phyloP scores from a whole-genome alignment of 2,797 vertebrate species.

The Alectoris magna region DNA sequence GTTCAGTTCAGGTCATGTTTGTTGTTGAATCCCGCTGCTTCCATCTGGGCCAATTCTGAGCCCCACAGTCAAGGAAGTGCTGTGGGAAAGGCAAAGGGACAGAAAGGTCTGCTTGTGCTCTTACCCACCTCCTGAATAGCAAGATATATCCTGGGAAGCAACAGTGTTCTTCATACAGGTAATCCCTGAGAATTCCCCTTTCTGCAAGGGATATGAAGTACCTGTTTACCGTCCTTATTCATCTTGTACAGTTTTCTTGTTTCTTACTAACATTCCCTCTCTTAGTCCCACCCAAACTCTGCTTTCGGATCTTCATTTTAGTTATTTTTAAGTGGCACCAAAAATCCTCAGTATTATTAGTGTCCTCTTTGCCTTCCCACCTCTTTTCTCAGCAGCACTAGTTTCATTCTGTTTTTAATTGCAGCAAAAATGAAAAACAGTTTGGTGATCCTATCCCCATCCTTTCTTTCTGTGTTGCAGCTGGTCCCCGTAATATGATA shows the following conservation, averaged over 20 bases:
- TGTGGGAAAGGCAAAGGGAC: neutral
- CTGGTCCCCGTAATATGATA: neutral
- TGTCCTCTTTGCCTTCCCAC: neutral
- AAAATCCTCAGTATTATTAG: neutral
- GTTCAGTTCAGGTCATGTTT: neutral
- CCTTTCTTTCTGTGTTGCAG: conserved; percentile 25
- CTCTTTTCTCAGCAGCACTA: neutral
- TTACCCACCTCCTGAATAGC: neutral
- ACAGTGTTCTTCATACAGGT: neutral
- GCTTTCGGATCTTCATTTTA: neutral
- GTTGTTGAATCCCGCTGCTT: neutral
- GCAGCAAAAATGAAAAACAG: conserved; percentile 10
- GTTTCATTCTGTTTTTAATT: conserved; percentile 28
- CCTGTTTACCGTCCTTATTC: neutral
- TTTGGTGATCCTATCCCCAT: conserved; percentile 36
- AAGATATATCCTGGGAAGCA: neutral
- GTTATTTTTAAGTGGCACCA: neutral
- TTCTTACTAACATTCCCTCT: neutral
- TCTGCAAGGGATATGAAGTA: neutral
- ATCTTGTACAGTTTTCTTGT: neutral
- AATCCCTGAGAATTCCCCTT: neutral
- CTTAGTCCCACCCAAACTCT: neutral
- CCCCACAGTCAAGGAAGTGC: neutral
- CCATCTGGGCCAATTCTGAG: neutral
- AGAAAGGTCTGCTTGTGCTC: neutral